Evolutionary conservation across 2,888 invertebrate genomes (phyloP).

Genomic region (Dryocosmus kuriphilus): DNA sequence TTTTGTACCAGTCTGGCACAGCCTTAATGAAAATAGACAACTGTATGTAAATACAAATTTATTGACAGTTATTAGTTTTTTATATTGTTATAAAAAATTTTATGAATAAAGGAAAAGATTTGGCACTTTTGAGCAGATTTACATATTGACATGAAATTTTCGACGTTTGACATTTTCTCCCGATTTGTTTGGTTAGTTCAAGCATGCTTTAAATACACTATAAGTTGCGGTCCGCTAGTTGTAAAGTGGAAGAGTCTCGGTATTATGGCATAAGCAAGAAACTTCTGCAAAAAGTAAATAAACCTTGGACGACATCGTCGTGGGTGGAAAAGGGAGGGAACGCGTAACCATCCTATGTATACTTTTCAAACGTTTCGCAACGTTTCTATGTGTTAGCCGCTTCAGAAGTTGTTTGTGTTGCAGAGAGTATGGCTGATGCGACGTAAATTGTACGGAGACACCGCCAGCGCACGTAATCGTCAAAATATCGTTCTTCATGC

Average conservation of each 20-base stretch:
- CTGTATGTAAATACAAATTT: too few relatives aligned
- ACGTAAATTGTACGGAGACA: conserved; percentile 68
- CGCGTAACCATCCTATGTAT: neutral
- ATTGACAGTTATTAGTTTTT: too few relatives aligned
- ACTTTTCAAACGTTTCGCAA: neutral
- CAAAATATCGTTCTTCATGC: conserved; percentile 60
- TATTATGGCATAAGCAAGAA: neutral
- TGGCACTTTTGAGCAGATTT: too few relatives aligned
- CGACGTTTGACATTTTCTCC: neutral
- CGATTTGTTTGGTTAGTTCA: neutral
- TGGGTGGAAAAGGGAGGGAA: neutral
- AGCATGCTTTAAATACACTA: neutral
- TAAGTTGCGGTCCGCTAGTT: neutral
- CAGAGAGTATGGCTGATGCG: conserved; percentile 70
- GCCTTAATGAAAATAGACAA: too few relatives aligned
- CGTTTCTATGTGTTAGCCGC: neutral
- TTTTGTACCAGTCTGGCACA: too few relatives aligned
- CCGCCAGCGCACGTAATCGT: conserved; percentile 67
- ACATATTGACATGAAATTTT: neutral
- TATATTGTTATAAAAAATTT: too few relatives aligned
- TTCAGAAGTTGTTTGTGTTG: conserved; percentile 55
- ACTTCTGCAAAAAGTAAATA: neutral
- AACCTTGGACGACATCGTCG: neutral
- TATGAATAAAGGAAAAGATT: too few relatives aligned
- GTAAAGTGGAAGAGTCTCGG: neutral